Evolutionary conservation across 2,113 vertebrate species (phyloP).

Genomic region (Chaenocephalus aceratus): DNA sequence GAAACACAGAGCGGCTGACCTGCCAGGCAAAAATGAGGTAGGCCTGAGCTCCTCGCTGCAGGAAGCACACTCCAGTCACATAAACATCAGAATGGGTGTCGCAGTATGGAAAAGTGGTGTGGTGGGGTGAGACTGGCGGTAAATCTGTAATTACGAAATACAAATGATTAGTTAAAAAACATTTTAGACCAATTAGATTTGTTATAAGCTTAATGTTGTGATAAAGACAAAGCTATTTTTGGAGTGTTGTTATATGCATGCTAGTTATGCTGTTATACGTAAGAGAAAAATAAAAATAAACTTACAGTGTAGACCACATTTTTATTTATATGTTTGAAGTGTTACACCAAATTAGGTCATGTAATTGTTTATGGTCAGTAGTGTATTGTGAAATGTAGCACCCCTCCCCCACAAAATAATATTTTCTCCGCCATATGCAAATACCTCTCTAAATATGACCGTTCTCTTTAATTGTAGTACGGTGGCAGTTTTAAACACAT

Average conservation of each 20-base stretch:
- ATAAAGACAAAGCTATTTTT: neutral
- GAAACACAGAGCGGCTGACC: slow-evolving; percentile 89
- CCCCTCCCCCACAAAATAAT: too few species aligned
- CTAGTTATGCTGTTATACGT: neutral
- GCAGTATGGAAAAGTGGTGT: slow-evolving; percentile 60
- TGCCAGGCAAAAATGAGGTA: slow-evolving; percentile 91
- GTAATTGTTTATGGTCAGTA: neutral
- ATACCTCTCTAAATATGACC: too few species aligned
- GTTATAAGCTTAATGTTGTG: neutral
- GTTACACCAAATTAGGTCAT: neutral
- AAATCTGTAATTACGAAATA: neutral
- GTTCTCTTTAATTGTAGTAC: too few species aligned
- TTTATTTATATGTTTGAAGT: neutral
- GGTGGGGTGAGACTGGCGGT: slow-evolving; percentile 13
- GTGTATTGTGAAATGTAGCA: neutral
- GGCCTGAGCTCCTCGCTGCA: slow-evolving; percentile 82
- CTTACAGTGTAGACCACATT: neutral
- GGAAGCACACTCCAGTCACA: slow-evolving; percentile 77
- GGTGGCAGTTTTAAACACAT: too few species aligned
- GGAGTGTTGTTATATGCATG: neutral
- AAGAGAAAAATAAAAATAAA: neutral
- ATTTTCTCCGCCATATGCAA: too few species aligned
- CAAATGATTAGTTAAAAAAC: neutral
- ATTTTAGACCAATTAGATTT: neutral
- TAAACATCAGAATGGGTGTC: slow-evolving; percentile 75